These are phyloP conservation scores for Labeo catla DNA, from an alignment of 2,113 vertebrate genomes.

Conservation along the genomic window DNA sequence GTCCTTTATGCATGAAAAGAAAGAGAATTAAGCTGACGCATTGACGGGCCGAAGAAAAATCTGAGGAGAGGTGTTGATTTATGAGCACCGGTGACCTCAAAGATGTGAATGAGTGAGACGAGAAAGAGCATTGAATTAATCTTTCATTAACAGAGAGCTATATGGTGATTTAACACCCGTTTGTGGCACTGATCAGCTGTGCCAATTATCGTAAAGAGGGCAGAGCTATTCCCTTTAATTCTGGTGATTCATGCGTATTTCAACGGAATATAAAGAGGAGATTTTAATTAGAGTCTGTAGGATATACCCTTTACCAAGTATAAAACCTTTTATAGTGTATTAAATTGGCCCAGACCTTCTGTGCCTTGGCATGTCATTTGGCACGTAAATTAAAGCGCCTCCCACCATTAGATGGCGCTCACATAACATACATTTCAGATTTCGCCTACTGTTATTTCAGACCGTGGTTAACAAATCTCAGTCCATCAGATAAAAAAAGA, in stretches of 20 bases:
- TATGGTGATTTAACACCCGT: slow-evolving; percentile 50
- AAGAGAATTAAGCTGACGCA: slow-evolving; percentile 35
- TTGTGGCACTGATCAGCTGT: slow-evolving; percentile 31
- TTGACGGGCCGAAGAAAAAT: slow-evolving; percentile 3
- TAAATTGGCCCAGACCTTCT: slow-evolving; percentile 20
- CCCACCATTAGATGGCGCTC: slow-evolving; percentile 51
- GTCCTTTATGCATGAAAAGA: slow-evolving; percentile 19
- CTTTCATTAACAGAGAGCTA: slow-evolving; percentile 50
- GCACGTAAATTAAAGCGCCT: background rate
- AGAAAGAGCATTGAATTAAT: slow-evolving; percentile 44
- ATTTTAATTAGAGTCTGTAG: slow-evolving; percentile 33
- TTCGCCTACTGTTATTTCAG: background rate
- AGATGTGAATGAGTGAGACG: slow-evolving; percentile 46
- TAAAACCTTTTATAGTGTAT: slow-evolving; percentile 28
- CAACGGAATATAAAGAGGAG: slow-evolving; percentile 27
- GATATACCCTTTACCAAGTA: slow-evolving; percentile 17
- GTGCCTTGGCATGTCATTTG: background rate
- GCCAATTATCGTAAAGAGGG: slow-evolving; percentile 31
- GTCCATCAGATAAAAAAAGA: background rate
- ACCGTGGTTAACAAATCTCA: background rate
- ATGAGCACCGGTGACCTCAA: slow-evolving; percentile 52
- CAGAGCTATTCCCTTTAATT: slow-evolving; percentile 8
- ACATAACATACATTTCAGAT: slow-evolving; percentile 17
- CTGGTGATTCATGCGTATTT: slow-evolving; percentile 45
- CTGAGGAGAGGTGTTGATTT: slow-evolving; percentile 47